phyloP scores from a whole-genome alignment of 1,140 invertebrate genomes.

The Drosophila jambulina region DNA sequence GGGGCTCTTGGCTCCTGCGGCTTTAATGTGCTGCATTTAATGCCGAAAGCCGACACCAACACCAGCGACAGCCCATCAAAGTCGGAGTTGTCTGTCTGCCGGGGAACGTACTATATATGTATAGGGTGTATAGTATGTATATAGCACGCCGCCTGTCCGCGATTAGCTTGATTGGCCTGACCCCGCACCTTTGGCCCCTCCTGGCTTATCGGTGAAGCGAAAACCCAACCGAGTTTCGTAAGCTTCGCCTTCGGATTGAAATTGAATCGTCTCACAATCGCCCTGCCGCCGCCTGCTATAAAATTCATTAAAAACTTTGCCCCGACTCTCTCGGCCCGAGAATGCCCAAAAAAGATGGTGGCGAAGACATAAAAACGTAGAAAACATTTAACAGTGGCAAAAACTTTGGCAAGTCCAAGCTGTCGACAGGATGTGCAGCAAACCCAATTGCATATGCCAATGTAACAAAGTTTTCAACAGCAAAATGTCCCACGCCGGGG shows the following conservation, averaged over 20 bases:
- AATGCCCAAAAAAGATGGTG: slow-evolving; percentile 53
- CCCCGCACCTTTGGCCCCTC: slow-evolving; percentile 60
- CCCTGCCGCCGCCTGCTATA: slow-evolving; percentile 63
- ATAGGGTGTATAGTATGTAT: slow-evolving; percentile 3
- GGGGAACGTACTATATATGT: slow-evolving; percentile 4
- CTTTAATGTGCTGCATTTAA: slow-evolving; percentile 82
- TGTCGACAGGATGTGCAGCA: slow-evolving; percentile 80
- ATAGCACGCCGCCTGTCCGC: slow-evolving; percentile 2
- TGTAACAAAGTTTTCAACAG: slow-evolving; percentile 68
- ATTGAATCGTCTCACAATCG: slow-evolving; percentile 57
- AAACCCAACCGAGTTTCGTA: slow-evolving; percentile 51
- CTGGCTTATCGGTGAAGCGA: slow-evolving; percentile 44
- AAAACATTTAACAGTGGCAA: slow-evolving; percentile 76
- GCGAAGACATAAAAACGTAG: slow-evolving; percentile 54
- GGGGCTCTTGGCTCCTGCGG: slow-evolving; percentile 62
- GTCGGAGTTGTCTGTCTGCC: slow-evolving; percentile 63
- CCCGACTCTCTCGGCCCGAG: slow-evolving; percentile 10
- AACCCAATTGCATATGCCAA: slow-evolving; percentile 82
- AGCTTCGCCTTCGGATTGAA: slow-evolving; percentile 26
- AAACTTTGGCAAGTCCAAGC: slow-evolving; percentile 79
- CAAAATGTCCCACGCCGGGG: slow-evolving; percentile 50
- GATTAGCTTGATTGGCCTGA: slow-evolving; percentile 73
- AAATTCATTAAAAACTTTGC: slow-evolving; percentile 81
- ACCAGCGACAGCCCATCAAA: slow-evolving; percentile 70
- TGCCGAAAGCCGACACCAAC: slow-evolving; percentile 52